A percentile compares a stretch with the other conserved stretches of the same genome.
phyloP scores from a whole-genome alignment of 1,140 invertebrate species.

The Drosophila sechellia region DNA sequence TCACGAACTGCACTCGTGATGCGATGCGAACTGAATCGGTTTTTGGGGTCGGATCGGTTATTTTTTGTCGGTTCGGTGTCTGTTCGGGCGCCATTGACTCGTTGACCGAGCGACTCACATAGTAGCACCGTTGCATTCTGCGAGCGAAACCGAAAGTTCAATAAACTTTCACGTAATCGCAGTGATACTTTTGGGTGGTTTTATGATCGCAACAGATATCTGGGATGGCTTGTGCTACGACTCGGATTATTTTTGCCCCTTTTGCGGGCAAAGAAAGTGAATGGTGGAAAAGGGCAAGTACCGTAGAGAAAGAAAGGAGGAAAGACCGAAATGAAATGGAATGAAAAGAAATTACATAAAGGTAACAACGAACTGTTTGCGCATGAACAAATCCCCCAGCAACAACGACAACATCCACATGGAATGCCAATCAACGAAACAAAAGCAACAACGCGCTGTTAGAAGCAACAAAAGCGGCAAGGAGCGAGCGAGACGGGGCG shows the following conservation, averaged over 20 bases:
- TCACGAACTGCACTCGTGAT: conserved; percentile 47
- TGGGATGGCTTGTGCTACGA: not conserved
- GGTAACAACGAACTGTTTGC: conserved; percentile 74
- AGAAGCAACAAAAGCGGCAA: conserved; percentile 43
- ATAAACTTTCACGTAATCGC: conserved; percentile 80
- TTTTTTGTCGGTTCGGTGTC: conserved; percentile 43
- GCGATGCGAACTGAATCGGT: conserved; percentile 38
- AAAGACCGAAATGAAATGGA: conserved; percentile 55
- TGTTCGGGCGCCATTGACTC: conserved; percentile 73
- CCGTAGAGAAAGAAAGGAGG: conserved; percentile 6
- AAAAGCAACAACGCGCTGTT: conserved; percentile 42
- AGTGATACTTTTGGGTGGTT: conserved; percentile 6
- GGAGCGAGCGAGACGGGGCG: conserved; percentile 17
- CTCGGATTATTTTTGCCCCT: conserved; percentile 12
- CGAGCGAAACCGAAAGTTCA: conserved; percentile 82
- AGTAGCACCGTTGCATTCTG: conserved; percentile 53
- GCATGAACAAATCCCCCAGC: conserved; percentile 51
- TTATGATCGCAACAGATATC: conserved; percentile 7
- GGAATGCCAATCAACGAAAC: conserved; percentile 47
- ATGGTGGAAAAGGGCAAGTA: conserved; percentile 46
- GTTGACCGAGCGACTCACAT: conserved; percentile 76
- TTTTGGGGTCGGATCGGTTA: conserved; percentile 27
- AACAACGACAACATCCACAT: conserved; percentile 24
- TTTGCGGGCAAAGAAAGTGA: conserved; percentile 69
- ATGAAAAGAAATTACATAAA: conserved; percentile 80